Evolutionary conservation across 2,797 vertebrate species (phyloP), one percentile per base, ranked within the genome.

Genomic region (Lycodopsis pacificus): DNA sequence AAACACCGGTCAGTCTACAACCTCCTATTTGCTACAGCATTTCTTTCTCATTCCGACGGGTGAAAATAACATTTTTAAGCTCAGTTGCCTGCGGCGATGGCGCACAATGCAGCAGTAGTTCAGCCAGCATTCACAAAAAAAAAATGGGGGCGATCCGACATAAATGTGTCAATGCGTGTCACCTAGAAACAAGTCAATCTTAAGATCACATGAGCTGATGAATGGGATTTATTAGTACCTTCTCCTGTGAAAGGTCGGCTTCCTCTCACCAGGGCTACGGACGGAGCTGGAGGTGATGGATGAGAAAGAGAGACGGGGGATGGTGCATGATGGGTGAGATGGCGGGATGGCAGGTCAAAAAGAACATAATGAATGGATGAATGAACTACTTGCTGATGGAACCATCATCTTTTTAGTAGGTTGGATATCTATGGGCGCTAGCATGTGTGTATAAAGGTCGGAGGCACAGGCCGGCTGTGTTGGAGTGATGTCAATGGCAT

Each of bases 161-260:
- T 54, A 27, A 73, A 72, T 82, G 59, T 70, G 12, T 61, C 61
- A 76, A 15, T 8, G 20, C 42, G 66, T 6, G 7, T 76, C 73
- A 76, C 59, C 56, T 46, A 63, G 75, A 76, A 77, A 77, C 56
- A 76, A 73, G 44, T 79, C 56, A 65, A 70, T 58, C 30, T 66
- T n/a, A n/a, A 69, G 64, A 82, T 76, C 15, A 81, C 54, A 73
- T 49, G 63, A 82, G 56, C 27, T 69, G 65, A 74, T 80, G 40
- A 82, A 80, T 57, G 72, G 73, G 67, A 94, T 77, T 53, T 17
- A 84, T 88, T 89, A 90, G 93, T 98, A 99, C 97, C 97, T 98
- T 98, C 98, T 97, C 93, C 97, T 97, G 95, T 98, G 97, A 95
- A 97, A 95, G 92, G 96, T 95, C 90, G 94, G 95, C 94, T 96